Evolutionary conservation across 2,113 vertebrate species (phyloP).

Genomic region (Crypturellus undulatus): DNA sequence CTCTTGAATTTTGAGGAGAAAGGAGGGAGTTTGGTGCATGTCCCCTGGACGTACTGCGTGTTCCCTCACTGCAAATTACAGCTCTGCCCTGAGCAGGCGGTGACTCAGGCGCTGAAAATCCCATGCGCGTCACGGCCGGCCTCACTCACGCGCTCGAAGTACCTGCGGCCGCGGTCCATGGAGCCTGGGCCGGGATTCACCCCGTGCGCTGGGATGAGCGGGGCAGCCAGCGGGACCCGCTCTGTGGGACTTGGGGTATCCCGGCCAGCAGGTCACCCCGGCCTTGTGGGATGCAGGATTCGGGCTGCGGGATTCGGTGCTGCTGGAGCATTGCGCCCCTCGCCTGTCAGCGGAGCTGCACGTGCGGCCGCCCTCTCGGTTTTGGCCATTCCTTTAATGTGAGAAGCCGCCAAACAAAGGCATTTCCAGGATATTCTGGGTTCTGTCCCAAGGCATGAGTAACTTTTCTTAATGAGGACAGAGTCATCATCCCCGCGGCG

Average conservation of each 20-base stretch:
- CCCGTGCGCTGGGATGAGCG: background rate
- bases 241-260: background rate
- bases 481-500: slow-evolving; percentile 30
- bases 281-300: too few species aligned
- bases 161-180: background rate
- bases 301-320: background rate
- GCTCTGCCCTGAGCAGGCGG: background rate
- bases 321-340: background rate
- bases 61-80: background rate
- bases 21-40: too few species aligned
- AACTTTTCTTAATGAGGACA: slow-evolving; percentile 32
- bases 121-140: background rate
- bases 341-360: background rate
- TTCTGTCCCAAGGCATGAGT: slow-evolving; percentile 43
- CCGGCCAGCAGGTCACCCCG: background rate
- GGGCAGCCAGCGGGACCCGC: background rate
- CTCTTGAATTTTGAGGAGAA: background rate
- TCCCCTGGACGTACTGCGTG: background rate
- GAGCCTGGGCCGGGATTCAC: fast-evolving
- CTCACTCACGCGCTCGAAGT: background rate
- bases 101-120: background rate
- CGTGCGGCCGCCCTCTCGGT: background rate
- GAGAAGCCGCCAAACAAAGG: slow-evolving; percentile 12
- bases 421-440: slow-evolving; percentile 69
- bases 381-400: background rate